These are phyloP conservation scores for Panthera tigris DNA, from an alignment of 2,113 vertebrate species.

Conservation along the genomic window DNA sequence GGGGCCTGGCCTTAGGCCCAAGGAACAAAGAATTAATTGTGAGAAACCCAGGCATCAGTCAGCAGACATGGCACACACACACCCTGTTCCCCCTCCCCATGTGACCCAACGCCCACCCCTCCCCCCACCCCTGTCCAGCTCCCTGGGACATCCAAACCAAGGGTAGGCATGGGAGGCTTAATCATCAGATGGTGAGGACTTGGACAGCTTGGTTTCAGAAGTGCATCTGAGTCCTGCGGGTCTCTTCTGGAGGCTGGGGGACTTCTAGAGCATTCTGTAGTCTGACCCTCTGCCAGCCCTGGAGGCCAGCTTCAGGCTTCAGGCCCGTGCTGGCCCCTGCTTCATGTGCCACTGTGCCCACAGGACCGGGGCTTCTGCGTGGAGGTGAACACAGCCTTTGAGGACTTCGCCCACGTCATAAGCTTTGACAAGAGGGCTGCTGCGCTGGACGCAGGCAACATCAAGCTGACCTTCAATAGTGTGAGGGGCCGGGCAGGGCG, in stretches of 20 bases:
- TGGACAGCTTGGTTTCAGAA: neutral
- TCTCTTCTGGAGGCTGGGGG: neutral
- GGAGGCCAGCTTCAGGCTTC: slow-evolving; percentile 9
- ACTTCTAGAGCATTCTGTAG: neutral
- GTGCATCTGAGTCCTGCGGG: neutral
- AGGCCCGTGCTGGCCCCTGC: neutral
- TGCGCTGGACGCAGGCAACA: slow-evolving; percentile 86
- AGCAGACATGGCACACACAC: neutral
- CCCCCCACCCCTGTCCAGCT: neutral
- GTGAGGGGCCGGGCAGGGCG: slow-evolving; percentile 72
- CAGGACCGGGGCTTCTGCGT: slow-evolving; percentile 86
- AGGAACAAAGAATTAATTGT: slow-evolving; percentile 39
- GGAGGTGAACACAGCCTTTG: slow-evolving; percentile 86
- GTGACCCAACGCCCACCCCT: neutral
- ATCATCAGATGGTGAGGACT: neutral
- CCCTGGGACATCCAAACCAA: neutral
- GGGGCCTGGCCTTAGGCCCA: neutral
- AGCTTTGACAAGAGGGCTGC: slow-evolving; percentile 87
- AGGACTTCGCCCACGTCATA: slow-evolving; percentile 87
- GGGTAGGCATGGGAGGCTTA: neutral
- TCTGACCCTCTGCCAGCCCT: neutral
- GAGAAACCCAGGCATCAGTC: neutral
- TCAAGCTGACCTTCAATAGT: slow-evolving; percentile 87
- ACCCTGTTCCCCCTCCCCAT: neutral
- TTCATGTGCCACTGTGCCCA: slow-evolving; percentile 57